These are phyloP conservation scores for Plagodis pulveraria DNA, from an alignment of 2,888 invertebrate genomes.

Conservation along the genomic window DNA sequence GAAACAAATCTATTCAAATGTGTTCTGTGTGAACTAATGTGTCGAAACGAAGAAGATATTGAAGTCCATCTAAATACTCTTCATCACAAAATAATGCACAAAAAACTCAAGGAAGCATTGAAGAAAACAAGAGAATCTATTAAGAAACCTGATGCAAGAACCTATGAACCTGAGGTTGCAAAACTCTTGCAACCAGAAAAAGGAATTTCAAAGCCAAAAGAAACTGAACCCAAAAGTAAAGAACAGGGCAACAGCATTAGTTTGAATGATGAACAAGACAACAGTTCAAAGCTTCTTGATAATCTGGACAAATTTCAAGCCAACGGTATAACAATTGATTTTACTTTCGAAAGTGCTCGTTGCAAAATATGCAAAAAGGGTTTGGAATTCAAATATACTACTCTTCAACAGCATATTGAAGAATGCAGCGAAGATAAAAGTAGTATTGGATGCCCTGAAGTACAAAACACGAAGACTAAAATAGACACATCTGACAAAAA, in stretches of 20 bases:
- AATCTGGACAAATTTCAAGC: constrained; percentile 42
- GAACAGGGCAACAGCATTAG: neutral
- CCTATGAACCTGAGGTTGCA: too few relatives aligned
- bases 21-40: neutral
- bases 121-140: neutral
- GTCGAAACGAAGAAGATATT: neutral
- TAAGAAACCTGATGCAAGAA: too few relatives aligned
- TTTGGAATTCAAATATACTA: neutral
- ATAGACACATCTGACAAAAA: constrained; percentile 6
- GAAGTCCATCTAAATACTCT: neutral
- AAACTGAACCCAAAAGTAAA: neutral
- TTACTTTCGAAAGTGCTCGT: constrained; percentile 39
- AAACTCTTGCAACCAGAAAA: too few relatives aligned
- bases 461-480: neutral
- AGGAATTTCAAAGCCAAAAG: neutral
- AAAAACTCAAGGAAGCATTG: constrained; percentile 2
- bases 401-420: constrained; percentile 11
- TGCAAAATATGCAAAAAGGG: constrained; percentile 10
- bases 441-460: neutral
- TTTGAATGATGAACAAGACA: neutral
- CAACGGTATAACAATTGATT: constrained; percentile 47
- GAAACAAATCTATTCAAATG: neutral
- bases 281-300: constrained; percentile 11
- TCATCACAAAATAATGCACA: constrained; percentile 2
- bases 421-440: neutral